A percentile compares a stretch with the other conserved stretches of the same genome.
These are phyloP conservation scores for Thysanoteuthis rhombus DNA, from an alignment of 2,888 invertebrate species.

Conservation along the genomic window DNA sequence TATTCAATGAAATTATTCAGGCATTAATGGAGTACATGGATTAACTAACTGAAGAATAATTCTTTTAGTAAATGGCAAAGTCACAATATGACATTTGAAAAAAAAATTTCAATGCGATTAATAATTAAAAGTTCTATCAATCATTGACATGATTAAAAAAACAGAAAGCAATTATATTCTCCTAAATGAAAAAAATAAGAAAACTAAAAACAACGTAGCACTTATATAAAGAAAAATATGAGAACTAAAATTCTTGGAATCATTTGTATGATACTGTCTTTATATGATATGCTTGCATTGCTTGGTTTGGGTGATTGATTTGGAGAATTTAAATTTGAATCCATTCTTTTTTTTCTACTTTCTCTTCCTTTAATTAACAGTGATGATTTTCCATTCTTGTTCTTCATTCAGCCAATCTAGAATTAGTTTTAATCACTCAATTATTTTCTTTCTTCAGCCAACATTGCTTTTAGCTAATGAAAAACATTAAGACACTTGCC, in stretches of 20 bases:
- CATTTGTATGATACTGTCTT: not conserved
- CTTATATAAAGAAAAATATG: not conserved
- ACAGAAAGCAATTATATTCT: not conserved
- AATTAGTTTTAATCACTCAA: slow-evolving; percentile 12
- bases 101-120: not conserved
- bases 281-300: not conserved
- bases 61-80: not conserved
- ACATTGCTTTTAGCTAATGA: not conserved
- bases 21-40: no score
- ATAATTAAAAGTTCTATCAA: not conserved
- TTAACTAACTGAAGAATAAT: no score
- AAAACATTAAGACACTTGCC: not conserved
- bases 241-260: not conserved
- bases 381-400: not conserved
- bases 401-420: not conserved
- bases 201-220: not conserved
- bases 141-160: not conserved
- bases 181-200: not conserved
- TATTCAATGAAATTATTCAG: no score
- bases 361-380: not conserved
- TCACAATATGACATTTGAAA: not conserved
- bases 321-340: not conserved
- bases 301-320: not conserved
- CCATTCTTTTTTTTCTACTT: not conserved
- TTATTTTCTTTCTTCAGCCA: not conserved